These are phyloP conservation scores for Aurelia coerulea DNA, from an alignment of 30 jellyfish, hydroid and myxozoan genomes.

Conservation along the genomic window DNA sequence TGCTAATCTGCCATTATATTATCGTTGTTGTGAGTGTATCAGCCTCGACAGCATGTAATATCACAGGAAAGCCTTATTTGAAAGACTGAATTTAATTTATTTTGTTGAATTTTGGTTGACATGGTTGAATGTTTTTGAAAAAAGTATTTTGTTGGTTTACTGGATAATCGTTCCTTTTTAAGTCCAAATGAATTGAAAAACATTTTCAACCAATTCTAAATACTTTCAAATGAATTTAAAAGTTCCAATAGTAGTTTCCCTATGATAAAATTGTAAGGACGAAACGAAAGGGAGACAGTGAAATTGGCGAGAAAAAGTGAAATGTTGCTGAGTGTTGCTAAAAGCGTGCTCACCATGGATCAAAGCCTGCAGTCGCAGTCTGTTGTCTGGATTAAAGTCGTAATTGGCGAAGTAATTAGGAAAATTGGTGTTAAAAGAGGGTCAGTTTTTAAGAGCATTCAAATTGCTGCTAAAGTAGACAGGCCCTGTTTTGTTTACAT, in stretches of 20 bases:
- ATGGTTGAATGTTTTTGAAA: background rate
- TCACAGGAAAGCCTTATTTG: background rate
- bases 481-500: background rate
- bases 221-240: background rate
- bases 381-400: slow-evolving; percentile 1
- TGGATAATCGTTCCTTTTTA: background rate
- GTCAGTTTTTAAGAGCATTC: background rate
- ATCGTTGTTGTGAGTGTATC: background rate
- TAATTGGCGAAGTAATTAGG: slow-evolving; percentile 3
- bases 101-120: background rate
- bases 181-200: background rate
- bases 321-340: background rate
- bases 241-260: background rate
- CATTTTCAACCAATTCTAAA: background rate
- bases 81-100: background rate
- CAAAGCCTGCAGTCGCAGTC: background rate
- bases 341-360: background rate
- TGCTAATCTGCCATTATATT: background rate
- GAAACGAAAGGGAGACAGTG: background rate
- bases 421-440: slow-evolving; percentile 19
- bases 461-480: background rate
- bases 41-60: background rate
- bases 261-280: background rate
- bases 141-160: too few relatives aligned
- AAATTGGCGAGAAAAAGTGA: background rate